Base-by-base conservation (phyloP, 2,797 vertebrate species). In the Phrynocephalus guinanensis region DNA sequence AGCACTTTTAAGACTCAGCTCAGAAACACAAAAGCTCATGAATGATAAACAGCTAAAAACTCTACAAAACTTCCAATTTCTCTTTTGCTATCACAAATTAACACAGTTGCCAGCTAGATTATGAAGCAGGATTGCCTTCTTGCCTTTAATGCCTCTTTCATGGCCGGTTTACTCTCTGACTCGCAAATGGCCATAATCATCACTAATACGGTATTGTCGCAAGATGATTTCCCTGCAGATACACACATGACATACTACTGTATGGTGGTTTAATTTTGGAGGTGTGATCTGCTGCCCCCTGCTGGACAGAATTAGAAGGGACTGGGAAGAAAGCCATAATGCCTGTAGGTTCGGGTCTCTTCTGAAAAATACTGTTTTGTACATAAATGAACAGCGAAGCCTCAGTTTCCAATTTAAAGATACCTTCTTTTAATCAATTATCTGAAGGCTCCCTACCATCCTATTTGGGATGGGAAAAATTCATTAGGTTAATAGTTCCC, bases 191-290 rank as follows among this genome's bases (percentile, higher is more conserved):
- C 33, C 33, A 33, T 33, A 33, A 33, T 30, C n/a, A 56, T 33
- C 4, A 26, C 63, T 77, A 83, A 83, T 70, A 83, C 2, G 33
- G 33, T 33, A 33, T 60, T 83, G 30, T 83, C 8, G 11, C 30
- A 87, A 83, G 73, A 63, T 60, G 24, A 78, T 38, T 83, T 78
- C 30, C 80, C 75, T 77, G 80, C 48, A 66, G 60, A 76, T 82
- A 30, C 13, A 56, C 28, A 16, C 13, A 44, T 83, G 33, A 71
- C 15, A 79, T 3, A 9, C 56, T 76, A 11, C 8, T 2, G 44
- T 33, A 33, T 33, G 33, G 33, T 33, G 33, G 33, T 33, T 87
- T n/a, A 83, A 48, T 28, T 79, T 13, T 78, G 22, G 20, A 63
- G 33, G 60, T 72, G 71, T 38, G 26, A 56, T 38, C 4, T 81